Evolutionary conservation across 2,888 invertebrate genomes (phyloP).

Genomic region (Cylindroiulus punctatus): DNA sequence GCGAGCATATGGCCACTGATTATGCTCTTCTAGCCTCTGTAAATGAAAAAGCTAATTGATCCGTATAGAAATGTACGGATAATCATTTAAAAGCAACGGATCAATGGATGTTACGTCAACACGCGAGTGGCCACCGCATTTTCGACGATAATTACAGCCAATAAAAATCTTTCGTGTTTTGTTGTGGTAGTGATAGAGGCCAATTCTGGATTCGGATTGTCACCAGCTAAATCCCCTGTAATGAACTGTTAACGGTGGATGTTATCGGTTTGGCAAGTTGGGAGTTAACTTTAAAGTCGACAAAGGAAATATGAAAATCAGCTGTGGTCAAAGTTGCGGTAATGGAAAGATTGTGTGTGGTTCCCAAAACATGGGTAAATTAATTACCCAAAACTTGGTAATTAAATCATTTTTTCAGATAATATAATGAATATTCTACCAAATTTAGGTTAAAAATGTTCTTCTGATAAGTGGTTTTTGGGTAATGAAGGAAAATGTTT

Average conservation of each 20-base stretch:
- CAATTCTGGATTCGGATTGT: neutral
- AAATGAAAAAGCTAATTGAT: conserved; percentile 50
- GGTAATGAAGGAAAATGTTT: no score
- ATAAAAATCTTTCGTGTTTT: conserved; percentile 16
- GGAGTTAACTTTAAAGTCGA: neutral
- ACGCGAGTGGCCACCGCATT: neutral
- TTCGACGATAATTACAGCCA: conserved; percentile 7
- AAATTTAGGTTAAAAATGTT: no score
- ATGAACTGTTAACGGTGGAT: neutral
- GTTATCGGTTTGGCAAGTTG: neutral
- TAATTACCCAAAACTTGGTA: no score
- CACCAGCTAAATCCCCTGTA: neutral
- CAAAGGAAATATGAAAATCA: neutral
- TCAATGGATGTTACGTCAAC: neutral
- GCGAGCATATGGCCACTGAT: conserved; percentile 17
- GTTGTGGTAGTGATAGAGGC: neutral
- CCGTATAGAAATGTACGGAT: neutral
- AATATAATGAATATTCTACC: no score
- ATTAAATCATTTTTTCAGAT: no score
- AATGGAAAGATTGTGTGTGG: no score
- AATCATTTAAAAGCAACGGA: conserved; percentile 22
- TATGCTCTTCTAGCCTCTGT: conserved; percentile 19
- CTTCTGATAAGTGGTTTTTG: no score
- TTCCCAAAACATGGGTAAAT: no score
- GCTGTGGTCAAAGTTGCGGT: no score